Evolutionary conservation across 2,888 invertebrate genomes (phyloP).

Genomic region (Ceriagrion tenellum): DNA sequence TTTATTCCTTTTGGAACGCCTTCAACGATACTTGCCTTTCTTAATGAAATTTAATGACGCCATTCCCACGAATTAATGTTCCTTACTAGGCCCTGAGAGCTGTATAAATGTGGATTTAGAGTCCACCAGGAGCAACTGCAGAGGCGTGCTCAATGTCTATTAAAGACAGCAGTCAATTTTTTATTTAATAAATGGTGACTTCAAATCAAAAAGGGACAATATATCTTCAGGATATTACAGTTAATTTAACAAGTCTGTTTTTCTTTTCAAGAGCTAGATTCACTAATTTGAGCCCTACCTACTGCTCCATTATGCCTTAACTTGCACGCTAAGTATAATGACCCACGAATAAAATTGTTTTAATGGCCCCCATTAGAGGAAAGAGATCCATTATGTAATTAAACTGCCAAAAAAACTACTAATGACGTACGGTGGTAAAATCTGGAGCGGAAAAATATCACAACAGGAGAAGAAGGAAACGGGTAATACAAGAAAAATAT

Average conservation of each 20-base stretch:
- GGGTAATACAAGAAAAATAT: no score
- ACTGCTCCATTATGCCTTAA: no score
- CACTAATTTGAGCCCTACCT: no score
- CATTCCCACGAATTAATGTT: slow-evolving; percentile 12
- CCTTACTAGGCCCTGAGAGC: neutral
- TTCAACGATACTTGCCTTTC: neutral
- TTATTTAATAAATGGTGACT: neutral
- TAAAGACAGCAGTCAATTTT: neutral
- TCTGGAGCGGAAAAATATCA: no score
- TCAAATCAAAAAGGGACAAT: neutral
- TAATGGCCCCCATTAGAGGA: no score
- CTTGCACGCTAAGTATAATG: no score
- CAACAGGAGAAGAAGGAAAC: no score
- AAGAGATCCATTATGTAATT: no score
- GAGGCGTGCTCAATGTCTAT: neutral
- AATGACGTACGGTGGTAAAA: no score
- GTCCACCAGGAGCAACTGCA: neutral
- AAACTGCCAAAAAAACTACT: no score
- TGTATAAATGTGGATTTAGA: slow-evolving; percentile 5
- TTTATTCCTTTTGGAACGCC: slow-evolving; percentile 3
- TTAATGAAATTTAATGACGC: slow-evolving; percentile 19
- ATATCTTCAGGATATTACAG: neutral
- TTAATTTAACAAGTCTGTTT: neutral
- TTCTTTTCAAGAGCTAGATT: no score
- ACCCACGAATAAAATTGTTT: no score